Conservation (phyloP, 2,888 invertebrate genomes). For the Oscheius sp. region DNA sequence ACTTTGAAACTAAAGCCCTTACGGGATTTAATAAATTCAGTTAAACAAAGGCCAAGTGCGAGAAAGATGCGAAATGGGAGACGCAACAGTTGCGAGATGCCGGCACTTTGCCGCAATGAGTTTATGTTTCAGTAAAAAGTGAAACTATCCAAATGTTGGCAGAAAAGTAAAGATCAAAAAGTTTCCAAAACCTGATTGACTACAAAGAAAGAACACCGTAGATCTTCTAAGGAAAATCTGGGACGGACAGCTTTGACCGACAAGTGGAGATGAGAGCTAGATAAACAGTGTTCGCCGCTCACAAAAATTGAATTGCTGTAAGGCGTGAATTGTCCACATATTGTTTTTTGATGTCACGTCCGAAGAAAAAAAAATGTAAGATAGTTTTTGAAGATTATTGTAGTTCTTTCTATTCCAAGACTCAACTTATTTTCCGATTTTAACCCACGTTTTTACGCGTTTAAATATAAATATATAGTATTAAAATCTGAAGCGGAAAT, state of each 20-base stretch:
- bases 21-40: background rate
- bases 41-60: too few relatives aligned
- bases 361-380: too few relatives aligned
- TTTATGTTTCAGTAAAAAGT: slow-evolving; percentile 20
- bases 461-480: background rate
- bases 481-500: slow-evolving; percentile 9
- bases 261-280: slow-evolving; percentile 20
- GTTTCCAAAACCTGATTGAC: background rate
- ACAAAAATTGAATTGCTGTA: background rate
- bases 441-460: too few relatives aligned
- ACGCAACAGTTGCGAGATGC: slow-evolving; percentile 21
- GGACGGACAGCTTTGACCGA: slow-evolving; percentile 25
- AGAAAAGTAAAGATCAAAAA: background rate
- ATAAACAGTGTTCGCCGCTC: slow-evolving; percentile 25
- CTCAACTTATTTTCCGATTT: too few relatives aligned
- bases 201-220: background rate
- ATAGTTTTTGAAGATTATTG: too few relatives aligned
- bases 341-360: background rate
- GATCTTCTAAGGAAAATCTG: slow-evolving; percentile 6
- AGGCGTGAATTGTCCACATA: background rate
- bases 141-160: background rate
- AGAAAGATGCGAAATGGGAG: slow-evolving; percentile 16
- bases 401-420: too few relatives aligned
- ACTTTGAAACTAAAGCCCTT: background rate
- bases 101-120: slow-evolving; percentile 5